Percentiles rank a stretch among this genome's conserved stretches.
Conservation (phyloP, 1,140 invertebrate genomes). For the Belonocnema kinseyi region DNA sequence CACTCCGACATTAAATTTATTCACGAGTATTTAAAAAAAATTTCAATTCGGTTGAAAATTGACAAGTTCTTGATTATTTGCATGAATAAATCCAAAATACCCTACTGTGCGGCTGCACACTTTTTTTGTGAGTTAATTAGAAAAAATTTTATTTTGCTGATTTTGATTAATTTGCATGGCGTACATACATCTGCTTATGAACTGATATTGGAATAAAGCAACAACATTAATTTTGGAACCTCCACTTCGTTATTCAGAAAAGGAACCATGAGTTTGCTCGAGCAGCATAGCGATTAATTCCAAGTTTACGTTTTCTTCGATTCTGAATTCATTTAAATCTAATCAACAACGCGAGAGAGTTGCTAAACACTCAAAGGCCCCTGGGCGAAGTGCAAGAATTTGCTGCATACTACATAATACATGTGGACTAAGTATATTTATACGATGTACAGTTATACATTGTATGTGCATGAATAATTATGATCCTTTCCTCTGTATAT, state of each 20-base stretch:
- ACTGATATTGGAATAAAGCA: background rate
- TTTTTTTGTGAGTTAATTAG: too few species aligned
- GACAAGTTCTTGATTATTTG: too few species aligned
- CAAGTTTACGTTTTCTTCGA: background rate
- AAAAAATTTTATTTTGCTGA: too few species aligned
- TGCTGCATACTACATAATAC: background rate
- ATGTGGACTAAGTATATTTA: background rate
- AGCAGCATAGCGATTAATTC: background rate
- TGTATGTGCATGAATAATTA: too few species aligned
- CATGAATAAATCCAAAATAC: too few species aligned
- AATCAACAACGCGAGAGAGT: slow-evolving; percentile 2
- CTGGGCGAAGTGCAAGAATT: slow-evolving; percentile 5
- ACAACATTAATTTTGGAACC: background rate
- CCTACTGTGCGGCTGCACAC: too few species aligned
- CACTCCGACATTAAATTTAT: too few species aligned
- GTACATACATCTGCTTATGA: background rate
- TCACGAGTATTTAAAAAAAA: too few species aligned
- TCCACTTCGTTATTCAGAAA: background rate
- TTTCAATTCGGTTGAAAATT: too few species aligned
- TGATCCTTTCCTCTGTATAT: too few species aligned
- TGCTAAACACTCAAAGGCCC: slow-evolving; percentile 7
- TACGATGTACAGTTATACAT: too few species aligned
- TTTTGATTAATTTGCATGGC: too few species aligned
- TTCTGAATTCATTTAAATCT: slow-evolving; percentile 6
- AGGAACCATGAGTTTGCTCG: background rate